A percentile compares a stretch with the other conserved stretches of the same genome.
Evolutionary conservation across 2,113 vertebrate genomes (phyloP).

Genomic region (Campylorhamphus procurvoides): DNA sequence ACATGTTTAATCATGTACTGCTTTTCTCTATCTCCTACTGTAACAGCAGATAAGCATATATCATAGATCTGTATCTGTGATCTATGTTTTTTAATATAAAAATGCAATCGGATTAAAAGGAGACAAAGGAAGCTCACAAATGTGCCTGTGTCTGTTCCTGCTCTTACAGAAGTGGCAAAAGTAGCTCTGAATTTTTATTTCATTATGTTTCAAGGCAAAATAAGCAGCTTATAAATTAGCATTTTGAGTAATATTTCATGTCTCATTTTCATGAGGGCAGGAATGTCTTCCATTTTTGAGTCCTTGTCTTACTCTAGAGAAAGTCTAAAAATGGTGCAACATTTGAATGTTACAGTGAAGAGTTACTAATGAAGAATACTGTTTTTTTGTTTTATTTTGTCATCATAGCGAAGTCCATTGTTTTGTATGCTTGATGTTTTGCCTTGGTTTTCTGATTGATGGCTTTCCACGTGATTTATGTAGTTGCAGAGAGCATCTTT

Average conservation of each 20-base stretch:
- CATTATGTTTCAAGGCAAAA: constrained; percentile 20
- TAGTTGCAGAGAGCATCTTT: constrained; percentile 31
- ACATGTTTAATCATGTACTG: constrained; percentile 30
- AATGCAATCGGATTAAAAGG: neutral
- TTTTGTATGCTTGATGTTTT: constrained; percentile 15
- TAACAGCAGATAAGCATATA: constrained; percentile 1
- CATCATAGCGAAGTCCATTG: neutral
- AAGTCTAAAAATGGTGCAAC: constrained; percentile 17
- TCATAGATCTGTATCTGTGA: neutral
- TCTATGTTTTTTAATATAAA: constrained; percentile 15
- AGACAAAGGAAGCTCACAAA: neutral
- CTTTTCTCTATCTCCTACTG: constrained; percentile 22
- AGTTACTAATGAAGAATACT: neutral
- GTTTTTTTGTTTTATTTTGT: neutral
- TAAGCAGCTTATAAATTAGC: constrained; percentile 62
- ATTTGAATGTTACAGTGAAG: neutral
- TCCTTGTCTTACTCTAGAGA: constrained; percentile 6
- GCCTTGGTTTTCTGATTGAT: constrained; percentile 40
- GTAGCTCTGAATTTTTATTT: constrained; percentile 42
- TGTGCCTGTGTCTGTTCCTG: neutral
- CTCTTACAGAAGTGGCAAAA: neutral
- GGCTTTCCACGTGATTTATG: constrained; percentile 54
- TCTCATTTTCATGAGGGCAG: constrained; percentile 49
- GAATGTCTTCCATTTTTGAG: constrained; percentile 42
- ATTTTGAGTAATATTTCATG: constrained; percentile 64